Evolutionary conservation across 2,797 vertebrate genomes (phyloP).

Genomic region (Triplophysa bombifrons): DNA sequence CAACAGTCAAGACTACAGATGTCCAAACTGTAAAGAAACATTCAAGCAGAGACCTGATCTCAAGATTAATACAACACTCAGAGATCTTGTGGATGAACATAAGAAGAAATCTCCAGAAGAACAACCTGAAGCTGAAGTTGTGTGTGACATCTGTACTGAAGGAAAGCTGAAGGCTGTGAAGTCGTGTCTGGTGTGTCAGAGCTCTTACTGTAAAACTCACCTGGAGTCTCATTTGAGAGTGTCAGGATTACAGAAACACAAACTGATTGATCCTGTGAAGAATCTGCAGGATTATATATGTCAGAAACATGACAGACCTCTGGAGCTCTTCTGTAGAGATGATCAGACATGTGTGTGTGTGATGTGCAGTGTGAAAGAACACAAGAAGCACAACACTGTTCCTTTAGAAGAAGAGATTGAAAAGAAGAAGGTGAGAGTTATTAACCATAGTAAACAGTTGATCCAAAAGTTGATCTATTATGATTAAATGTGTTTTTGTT

Average conservation of each 20-base stretch:
- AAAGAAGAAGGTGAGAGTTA: too few relatives aligned
- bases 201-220: too few relatives aligned
- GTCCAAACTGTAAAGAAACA: neutral
- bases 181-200: too few relatives aligned
- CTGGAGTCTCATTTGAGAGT: too few relatives aligned
- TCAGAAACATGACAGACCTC: constrained; percentile 1
- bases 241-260: too few relatives aligned
- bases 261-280: too few relatives aligned
- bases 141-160: constrained; percentile 5
- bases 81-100: fast-evolving
- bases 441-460: too few relatives aligned
- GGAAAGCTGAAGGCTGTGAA: neutral
- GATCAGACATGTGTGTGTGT: neutral
- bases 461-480: too few relatives aligned
- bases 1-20: neutral
- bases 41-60: neutral
- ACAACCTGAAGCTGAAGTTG: neutral
- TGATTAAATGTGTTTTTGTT: too few relatives aligned
- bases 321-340: constrained; percentile 24
- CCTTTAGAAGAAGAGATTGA: neutral
- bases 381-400: neutral
- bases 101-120: neutral
- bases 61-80: constrained; percentile 12
- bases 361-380: neutral
- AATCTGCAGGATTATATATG: too few relatives aligned